These are phyloP conservation scores for Oncorhynchus clarkii DNA, from an alignment of 2,113 vertebrate species.

Conservation along the genomic window DNA sequence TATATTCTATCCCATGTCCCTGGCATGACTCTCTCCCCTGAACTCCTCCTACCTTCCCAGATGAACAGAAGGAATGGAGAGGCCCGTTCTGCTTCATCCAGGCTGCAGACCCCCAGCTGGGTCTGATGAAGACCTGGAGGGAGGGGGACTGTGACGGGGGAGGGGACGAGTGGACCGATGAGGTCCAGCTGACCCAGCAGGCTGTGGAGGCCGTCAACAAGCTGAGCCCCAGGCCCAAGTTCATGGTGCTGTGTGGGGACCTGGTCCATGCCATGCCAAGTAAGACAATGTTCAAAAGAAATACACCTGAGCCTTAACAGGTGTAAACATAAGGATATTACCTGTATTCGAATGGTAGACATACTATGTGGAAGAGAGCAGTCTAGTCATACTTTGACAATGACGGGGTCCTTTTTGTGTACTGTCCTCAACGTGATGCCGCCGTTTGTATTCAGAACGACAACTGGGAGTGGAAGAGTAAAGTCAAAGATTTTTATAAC, in stretches of 20 bases:
- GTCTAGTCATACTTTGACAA: too few relatives aligned
- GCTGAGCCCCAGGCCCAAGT: constrained; percentile 82
- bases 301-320: neutral
- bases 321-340: too few relatives aligned
- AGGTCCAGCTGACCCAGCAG: constrained; percentile 83
- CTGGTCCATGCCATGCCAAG: constrained; percentile 86
- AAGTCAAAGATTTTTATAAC: too few relatives aligned
- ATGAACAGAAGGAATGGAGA: constrained; percentile 82
- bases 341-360: too few relatives aligned
- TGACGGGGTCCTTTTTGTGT: too few relatives aligned
- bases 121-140: constrained; percentile 92
- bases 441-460: neutral
- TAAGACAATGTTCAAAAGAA: constrained; percentile 76
- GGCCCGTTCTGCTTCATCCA: constrained; percentile 93
- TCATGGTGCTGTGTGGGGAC: constrained; percentile 91
- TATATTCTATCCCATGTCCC: neutral
- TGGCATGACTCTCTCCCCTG: neutral
- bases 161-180: constrained; percentile 89
- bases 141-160: constrained; percentile 75
- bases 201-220: constrained; percentile 84
- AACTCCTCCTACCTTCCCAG: constrained; percentile 56
- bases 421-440: too few relatives aligned
- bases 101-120: constrained; percentile 93
- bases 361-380: too few relatives aligned
- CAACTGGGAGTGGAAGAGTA: neutral